phyloP scores from a whole-genome alignment of 1,140 invertebrate species.

The Drosophila tristis region DNA sequence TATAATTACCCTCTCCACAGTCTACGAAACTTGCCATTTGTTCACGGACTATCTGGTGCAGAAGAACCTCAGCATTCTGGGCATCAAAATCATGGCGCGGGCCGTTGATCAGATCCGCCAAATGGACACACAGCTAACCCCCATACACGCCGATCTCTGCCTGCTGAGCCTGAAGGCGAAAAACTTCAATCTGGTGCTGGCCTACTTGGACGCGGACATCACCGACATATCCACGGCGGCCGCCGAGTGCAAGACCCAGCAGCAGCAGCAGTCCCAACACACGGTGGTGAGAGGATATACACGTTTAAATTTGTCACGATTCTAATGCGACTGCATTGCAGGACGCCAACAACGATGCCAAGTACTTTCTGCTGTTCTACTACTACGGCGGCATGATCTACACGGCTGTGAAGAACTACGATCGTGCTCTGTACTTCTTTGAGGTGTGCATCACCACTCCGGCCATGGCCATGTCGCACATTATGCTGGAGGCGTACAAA shows the following conservation, averaged over 20 bases:
- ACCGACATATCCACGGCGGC: slow-evolving; percentile 90
- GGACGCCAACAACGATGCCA: slow-evolving; percentile 92
- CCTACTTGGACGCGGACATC: slow-evolving; percentile 95
- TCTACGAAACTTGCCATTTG: slow-evolving; percentile 94
- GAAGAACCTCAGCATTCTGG: slow-evolving; percentile 90
- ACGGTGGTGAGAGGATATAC: slow-evolving; percentile 36
- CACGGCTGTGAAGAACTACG: slow-evolving; percentile 95
- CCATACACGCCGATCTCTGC: slow-evolving; percentile 96
- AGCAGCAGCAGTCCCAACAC: slow-evolving; percentile 69
- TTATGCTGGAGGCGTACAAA: slow-evolving; percentile 98
- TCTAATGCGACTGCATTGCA: slow-evolving; percentile 52
- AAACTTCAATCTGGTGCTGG: slow-evolving; percentile 95
- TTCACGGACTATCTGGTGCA: slow-evolving; percentile 92
- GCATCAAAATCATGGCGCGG: slow-evolving; percentile 92
- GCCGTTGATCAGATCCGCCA: slow-evolving; percentile 96
- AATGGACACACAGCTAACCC: slow-evolving; percentile 94
- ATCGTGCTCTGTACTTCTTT: slow-evolving; percentile 96
- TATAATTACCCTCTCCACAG: slow-evolving; percentile 85
- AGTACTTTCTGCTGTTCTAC: slow-evolving; percentile 97
- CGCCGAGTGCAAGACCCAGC: slow-evolving; percentile 71
- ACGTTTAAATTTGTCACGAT: neutral
- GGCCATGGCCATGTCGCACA: slow-evolving; percentile 96
- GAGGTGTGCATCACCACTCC: slow-evolving; percentile 97
- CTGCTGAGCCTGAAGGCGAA: slow-evolving; percentile 96
- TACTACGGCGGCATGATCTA: slow-evolving; percentile 99